Evolutionary conservation across 2,797 vertebrate genomes (phyloP), one percentile per base, ranked within the genome.

Genomic region (Diplodus puntazzo): DNA sequence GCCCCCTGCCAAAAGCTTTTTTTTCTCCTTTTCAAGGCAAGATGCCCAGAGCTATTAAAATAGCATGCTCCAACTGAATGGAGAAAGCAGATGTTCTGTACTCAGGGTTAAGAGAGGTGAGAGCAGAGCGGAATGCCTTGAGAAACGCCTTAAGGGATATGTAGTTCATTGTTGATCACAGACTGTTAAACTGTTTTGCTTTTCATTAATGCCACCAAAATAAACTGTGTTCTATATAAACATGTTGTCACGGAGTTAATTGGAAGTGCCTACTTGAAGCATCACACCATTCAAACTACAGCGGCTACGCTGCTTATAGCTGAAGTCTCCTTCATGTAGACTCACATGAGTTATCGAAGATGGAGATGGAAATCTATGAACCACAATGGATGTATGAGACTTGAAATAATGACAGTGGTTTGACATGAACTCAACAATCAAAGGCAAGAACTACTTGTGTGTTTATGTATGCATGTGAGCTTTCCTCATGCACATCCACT

Each of bases 51-150:
- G 91, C 92, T 91, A 91, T 92, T 93, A 90, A 92, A 92, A 86
- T 79, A 84, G 89, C 85, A 82, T 87, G 79, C 81, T 85, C 70
- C 60, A 70, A 76, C 70, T 92, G 86, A 94, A 94, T 93, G 85
- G 86, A 83, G 87, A 94, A 94, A 93, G 89, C 94, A 95, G 92
- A 94, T 95, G 93, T 92, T 93, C 88, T 78, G 60, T 77, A 68
- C 80, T 87, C 77, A 48, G 85, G 94, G 93, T 95, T 94, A 93
- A 92, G 82, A 88, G 90, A 93, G 93, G 92, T 94, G 91, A 94
- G 87, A 78, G 89, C 71, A 80, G 78, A 80, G 65, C 85, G 87
- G 76, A 86, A 88, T 88, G 90, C 84, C 85, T 85, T 88, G 52
- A 86, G 85, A 90, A 84, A 83, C 34, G 65, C 82, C 79, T 79